These are phyloP conservation scores for Stichodactyla helianthus DNA, from an alignment of 64 coral and sea anemone species.

Conservation along the genomic window DNA sequence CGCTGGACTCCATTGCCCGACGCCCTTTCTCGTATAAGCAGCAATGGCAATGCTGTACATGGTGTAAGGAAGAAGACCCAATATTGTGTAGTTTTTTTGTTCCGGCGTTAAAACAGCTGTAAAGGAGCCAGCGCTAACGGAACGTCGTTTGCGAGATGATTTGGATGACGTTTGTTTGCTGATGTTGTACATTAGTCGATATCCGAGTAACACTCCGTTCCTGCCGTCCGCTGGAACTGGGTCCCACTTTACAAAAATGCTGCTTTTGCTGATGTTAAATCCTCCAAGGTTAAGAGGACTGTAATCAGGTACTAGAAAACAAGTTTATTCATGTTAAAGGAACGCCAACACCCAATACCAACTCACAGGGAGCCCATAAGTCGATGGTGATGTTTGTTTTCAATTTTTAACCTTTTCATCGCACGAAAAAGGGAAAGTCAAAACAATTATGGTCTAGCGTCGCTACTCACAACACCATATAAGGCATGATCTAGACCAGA, in stretches of 20 bases:
- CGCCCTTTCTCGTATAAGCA: constrained; percentile 34
- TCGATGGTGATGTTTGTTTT: no score
- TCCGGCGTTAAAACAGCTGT: neutral
- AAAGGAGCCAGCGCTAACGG: neutral
- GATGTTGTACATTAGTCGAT: constrained; percentile 26
- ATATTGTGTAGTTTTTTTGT: constrained; percentile 18
- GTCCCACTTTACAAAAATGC: constrained; percentile 45
- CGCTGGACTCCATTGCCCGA: neutral
- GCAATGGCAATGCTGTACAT: constrained; percentile 1
- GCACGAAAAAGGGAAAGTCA: no score
- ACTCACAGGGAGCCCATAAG: no score
- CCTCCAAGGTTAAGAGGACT: constrained; percentile 49
- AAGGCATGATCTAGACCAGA: neutral
- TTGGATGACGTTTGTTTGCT: neutral
- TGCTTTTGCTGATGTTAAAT: constrained; percentile 62
- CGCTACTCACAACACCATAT: neutral
- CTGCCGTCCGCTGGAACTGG: constrained; percentile 29
- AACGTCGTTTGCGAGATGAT: neutral
- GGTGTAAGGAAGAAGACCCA: constrained; percentile 23
- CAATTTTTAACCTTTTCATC: no score
- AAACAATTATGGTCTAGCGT: no score
- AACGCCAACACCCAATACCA: no score
- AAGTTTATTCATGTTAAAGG: neutral
- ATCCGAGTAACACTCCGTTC: constrained; percentile 66
- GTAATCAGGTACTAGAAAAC: constrained; percentile 51